phyloP scores from a whole-genome alignment of 1,140 invertebrate species.

The Leptopilina clavipes region DNA sequence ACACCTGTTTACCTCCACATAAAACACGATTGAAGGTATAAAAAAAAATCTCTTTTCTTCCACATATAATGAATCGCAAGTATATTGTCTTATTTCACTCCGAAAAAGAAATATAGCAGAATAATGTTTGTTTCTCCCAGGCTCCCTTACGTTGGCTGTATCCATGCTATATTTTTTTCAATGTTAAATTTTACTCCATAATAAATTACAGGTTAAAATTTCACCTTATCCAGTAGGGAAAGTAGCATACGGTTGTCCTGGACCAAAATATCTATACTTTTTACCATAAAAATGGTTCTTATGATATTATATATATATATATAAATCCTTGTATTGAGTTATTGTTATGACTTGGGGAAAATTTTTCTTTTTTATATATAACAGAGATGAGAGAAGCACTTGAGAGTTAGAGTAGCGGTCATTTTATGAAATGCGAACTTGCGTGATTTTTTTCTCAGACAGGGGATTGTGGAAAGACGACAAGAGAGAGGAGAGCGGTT shows the following conservation, averaged over 20 bases:
- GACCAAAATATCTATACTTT: no score
- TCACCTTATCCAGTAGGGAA: no score
- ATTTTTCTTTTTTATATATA: neutral
- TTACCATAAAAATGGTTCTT: neutral
- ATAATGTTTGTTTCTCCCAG: neutral
- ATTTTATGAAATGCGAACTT: neutral
- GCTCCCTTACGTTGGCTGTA: no score
- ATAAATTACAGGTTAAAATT: no score
- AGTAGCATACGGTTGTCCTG: no score
- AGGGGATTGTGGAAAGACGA: slow-evolving; percentile 14
- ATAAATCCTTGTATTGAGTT: no score
- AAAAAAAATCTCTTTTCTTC: neutral
- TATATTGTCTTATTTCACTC: no score
- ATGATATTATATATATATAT: no score
- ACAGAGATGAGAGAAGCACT: neutral
- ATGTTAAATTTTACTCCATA: no score
- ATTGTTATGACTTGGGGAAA: neutral
- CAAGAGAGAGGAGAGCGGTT: slow-evolving; percentile 24
- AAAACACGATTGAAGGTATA: neutral
- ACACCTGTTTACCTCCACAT: slow-evolving; percentile 2
- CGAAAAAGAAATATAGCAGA: no score
- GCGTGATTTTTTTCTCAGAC: slow-evolving; percentile 10
- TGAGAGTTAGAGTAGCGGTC: neutral
- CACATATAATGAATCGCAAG: neutral
- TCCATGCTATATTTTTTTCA: no score